Evolutionary conservation across 1,140 invertebrate genomes (phyloP).

Genomic region (Aphelenchoides avenae): DNA sequence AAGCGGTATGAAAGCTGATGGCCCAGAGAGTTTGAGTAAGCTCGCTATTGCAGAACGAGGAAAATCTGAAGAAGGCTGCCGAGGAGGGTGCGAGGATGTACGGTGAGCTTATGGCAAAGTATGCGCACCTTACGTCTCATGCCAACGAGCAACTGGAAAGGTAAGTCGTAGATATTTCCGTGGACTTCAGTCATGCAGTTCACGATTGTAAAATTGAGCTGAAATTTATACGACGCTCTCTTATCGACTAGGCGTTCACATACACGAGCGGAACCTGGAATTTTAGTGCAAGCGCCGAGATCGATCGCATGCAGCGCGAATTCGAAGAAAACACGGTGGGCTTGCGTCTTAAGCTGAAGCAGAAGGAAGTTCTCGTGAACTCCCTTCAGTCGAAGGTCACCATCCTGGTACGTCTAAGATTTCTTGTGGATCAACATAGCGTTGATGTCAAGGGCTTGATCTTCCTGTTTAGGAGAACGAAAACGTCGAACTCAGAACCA

Average conservation of each 20-base stretch:
- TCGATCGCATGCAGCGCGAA: conserved; percentile 21
- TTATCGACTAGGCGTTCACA: too few relatives aligned
- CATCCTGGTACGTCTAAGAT: too few relatives aligned
- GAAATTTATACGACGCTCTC: too few relatives aligned
- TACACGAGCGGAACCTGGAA: too few relatives aligned
- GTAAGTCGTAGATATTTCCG: conserved; percentile 2
- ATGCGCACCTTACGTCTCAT: conserved; percentile 6
- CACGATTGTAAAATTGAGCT: too few relatives aligned
- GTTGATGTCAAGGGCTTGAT: too few relatives aligned
- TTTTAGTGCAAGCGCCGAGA: conserved; percentile 29
- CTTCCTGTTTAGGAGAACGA: too few relatives aligned
- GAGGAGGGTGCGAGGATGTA: conserved; percentile 30
- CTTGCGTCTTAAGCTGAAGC: conserved; percentile 28
- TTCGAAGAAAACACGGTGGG: conserved; percentile 31
- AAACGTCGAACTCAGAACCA: too few relatives aligned
- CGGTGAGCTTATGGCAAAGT: conserved; percentile 15
- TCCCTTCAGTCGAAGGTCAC: too few relatives aligned
- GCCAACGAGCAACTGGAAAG: conserved; percentile 20
- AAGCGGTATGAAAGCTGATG: conserved; percentile 27
- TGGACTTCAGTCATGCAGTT: too few relatives aligned
- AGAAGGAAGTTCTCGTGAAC: conserved; percentile 27
- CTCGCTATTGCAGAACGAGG: conserved; percentile 38
- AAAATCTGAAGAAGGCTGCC: conserved; percentile 17
- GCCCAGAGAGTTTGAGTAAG: too few relatives aligned
- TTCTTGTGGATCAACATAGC: too few relatives aligned